Conservation (phyloP, 2,797 vertebrate genomes). For the Diceros bicornis region DNA sequence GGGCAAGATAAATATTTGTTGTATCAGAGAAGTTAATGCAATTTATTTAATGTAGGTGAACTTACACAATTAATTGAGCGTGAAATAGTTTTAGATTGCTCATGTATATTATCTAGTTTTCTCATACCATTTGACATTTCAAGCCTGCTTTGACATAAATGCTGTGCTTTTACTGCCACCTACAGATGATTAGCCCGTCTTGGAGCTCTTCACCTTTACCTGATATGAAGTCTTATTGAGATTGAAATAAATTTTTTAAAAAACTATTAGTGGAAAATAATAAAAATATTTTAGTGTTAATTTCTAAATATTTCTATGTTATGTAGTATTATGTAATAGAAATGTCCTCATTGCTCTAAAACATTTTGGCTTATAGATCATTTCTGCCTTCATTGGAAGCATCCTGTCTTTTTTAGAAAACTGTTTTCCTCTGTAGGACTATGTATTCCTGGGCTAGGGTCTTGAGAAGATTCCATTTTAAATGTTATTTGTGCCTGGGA, state of each 20-base stretch:
- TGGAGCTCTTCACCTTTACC: neutral
- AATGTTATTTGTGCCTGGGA: neutral
- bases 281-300: neutral
- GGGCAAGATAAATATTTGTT: neutral
- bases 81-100: neutral
- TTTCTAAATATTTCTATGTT: neutral
- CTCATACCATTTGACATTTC: neutral
- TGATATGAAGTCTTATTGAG: conserved; percentile 33
- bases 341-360: neutral
- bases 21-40: neutral
- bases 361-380: neutral
- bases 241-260: conserved; percentile 9
- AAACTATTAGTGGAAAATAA: neutral
- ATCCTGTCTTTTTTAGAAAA: neutral
- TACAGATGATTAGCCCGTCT: neutral
- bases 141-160: neutral
- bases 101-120: neutral
- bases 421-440: conserved; percentile 31
- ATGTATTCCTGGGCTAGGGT: neutral
- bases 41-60: neutral
- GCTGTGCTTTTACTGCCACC: conserved; percentile 52
- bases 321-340: neutral
- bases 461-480: conserved; percentile 21
- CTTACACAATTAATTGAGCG: neutral
- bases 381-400: neutral